Evolutionary conservation across 2,113 vertebrate species (phyloP), one percentile per base, ranked within the genome.

Genomic region (Cavia aperea): DNA sequence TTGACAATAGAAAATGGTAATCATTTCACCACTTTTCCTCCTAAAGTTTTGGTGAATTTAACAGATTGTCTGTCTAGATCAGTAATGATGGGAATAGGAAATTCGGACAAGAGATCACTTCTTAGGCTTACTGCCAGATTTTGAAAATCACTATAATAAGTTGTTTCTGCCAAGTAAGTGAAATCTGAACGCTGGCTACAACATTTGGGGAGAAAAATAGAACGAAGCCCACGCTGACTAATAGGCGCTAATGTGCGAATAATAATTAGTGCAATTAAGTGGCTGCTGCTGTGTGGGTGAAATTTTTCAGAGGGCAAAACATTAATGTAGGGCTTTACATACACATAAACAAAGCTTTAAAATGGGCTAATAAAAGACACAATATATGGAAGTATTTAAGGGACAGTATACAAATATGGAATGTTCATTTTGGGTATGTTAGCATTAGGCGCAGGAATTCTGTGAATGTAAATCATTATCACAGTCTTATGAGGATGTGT

Each of bases 241-340:
- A 97, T 97, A 97, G 96, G 96, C 26, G 2, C 95, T 97, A 98
- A 98, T 97, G 97, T 96, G 96, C 97, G 98, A 97, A 97, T 98
- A 97, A 98, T 97, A 98, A 97, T 98, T 97, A 98, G 97, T 83
- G n/a, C 95, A 97, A 98, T 97, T 96, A 98, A 97, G 96, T 96
- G 96, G 94, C 95, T 98, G 95, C 94, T 7, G 0, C 89, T 96
- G 91, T 97, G 94, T 66, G 78, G 95, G 95, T 96, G 93, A 97
- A 97, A 97, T 94, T 97, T 56, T 98, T 96, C 95, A 95, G 94
- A 93, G 94, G 51, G 86, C 93, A 97, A 95, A 96, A 95, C 84
- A 97, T 96, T 96, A 97, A 96, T 94, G 84, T 97, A 95, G 95
- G 94, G 92, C 95, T 96, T 97, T 97, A 85, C 92, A 96, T 95